Evolutionary conservation across 2,888 invertebrate genomes (phyloP).

Genomic region (Nineta flava): DNA sequence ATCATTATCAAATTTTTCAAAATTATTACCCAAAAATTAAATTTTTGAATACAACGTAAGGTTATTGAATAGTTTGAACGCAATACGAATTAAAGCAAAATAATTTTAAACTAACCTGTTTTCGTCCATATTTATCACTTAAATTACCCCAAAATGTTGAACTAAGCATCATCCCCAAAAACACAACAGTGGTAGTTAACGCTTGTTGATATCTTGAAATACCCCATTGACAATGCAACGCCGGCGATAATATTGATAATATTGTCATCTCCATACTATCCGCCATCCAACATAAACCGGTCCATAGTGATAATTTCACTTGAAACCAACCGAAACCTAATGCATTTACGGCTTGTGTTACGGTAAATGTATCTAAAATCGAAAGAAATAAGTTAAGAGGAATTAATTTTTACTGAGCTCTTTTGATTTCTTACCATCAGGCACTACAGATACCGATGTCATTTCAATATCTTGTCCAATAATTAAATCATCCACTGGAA

Average conservation of each 20-base stretch:
- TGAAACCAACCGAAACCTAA: slow-evolving; percentile 82
- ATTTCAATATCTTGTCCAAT: slow-evolving; percentile 53
- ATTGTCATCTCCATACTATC: slow-evolving; percentile 99
- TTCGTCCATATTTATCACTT: slow-evolving; percentile 83
- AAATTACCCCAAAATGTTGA: slow-evolving; percentile 92
- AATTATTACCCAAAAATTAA: no score
- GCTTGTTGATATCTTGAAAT: slow-evolving; percentile 83
- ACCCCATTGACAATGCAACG: slow-evolving; percentile 89
- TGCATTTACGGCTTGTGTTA: slow-evolving; percentile 73
- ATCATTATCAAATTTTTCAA: no score
- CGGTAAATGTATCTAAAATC: slow-evolving; percentile 64
- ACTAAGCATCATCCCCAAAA: slow-evolving; percentile 93
- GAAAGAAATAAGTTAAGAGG: slow-evolving; percentile 6
- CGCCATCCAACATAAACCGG: slow-evolving; percentile 88
- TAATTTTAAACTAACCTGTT: slow-evolving; percentile 39
- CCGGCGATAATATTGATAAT: slow-evolving; percentile 81
- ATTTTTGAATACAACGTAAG: no score
- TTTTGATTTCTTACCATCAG: slow-evolving; percentile 51
- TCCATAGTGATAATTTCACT: slow-evolving; percentile 70
- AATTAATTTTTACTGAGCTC: no score
- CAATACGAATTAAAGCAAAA: no score
- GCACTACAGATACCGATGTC: slow-evolving; percentile 63
- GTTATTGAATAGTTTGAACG: no score
- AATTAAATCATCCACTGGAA: slow-evolving; percentile 31
- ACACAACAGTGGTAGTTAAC: slow-evolving; percentile 83